Evolutionary conservation across 2,888 invertebrate genomes (phyloP), one percentile per base, ranked within the genome.

Genomic region (Drosophila dives): DNA sequence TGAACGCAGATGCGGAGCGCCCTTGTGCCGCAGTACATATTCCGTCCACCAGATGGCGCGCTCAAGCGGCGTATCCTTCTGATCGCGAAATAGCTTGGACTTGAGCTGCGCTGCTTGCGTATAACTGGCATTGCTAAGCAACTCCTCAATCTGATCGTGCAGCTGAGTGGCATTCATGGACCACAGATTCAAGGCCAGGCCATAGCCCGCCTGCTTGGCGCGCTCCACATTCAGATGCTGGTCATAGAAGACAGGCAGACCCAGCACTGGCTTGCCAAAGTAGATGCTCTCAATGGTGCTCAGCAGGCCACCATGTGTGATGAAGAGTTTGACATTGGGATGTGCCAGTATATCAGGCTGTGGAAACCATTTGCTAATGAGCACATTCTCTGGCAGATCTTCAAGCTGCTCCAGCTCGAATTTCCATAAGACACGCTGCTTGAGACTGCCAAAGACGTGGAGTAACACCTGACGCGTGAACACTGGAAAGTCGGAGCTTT

Each of bases 191-290:
- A 94, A 74, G 12, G 72, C 80, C 3, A 93, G 65, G 0, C 93
- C 94, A 78, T 91, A 93, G 15, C 94, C 94, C n/a, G 89, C 86
- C 7, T 87, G 77, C 60, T 90, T 92, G 2, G 94, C 93, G 29
- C 92, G 91, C 29, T 89, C 91, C 78, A 94, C 93, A 79, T 94
- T 94, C 38, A 93, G 72, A 51, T 93, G 91, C 84, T 94, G 94
- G 83, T 94, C 94, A 5, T 91, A 93, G 66, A 93, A 93, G 10
- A 94, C 83, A 0, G 94, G 94, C 56, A 94, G 91, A 2, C 93
- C 94, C 32, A 94, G 75, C 2, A 94, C 81, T 0, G 94, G 94
- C 17, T 93, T 93, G 2, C 93, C 94, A 77, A 93, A 92, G 64
- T 93, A 93, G 17, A 94, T 83, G 17, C 94, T 91, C 80, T 94